Percentiles rank a stretch among this genome's conserved stretches.
Evolutionary conservation across 2,797 vertebrate species (phyloP).

Genomic region (Hemitrygon akajei): DNA sequence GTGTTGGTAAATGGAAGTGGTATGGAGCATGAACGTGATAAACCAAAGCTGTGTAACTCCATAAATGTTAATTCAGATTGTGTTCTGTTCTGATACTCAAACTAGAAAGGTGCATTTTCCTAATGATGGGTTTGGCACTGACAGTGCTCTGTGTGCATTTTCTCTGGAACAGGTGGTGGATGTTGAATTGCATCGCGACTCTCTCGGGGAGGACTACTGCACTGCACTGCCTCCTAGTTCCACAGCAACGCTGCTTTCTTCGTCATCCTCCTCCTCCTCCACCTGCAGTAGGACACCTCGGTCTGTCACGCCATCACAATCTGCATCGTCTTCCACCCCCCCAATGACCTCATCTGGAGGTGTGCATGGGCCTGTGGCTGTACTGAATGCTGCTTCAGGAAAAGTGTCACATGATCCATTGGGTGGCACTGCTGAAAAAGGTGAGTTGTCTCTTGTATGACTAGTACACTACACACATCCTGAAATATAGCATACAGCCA

Average conservation of each 20-base stretch:
- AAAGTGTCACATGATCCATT: slow-evolving; percentile 60
- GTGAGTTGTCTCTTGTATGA: slow-evolving; percentile 52
- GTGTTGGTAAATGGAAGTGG: no score
- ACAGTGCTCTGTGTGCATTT: background rate
- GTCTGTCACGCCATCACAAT: slow-evolving; percentile 28
- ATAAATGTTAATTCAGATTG: background rate
- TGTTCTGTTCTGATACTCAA: no score
- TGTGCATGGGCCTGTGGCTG: slow-evolving; percentile 44
- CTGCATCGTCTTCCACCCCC: slow-evolving; percentile 1
- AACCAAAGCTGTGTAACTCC: no score
- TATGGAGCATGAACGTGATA: no score
- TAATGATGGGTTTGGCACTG: background rate
- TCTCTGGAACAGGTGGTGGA: slow-evolving; percentile 78
- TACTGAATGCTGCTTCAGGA: slow-evolving; percentile 66
- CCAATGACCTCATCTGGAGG: background rate
- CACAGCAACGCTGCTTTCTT: slow-evolving; percentile 39
- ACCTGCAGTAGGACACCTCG: slow-evolving; percentile 47
- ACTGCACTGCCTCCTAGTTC: slow-evolving; percentile 55
- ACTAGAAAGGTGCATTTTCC: background rate
- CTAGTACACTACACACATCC: no score
- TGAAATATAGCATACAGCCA: background rate
- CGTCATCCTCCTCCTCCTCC: slow-evolving; percentile 43
- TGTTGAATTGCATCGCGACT: slow-evolving; percentile 86
- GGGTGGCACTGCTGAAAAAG: slow-evolving; percentile 69
- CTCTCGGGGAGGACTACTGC: slow-evolving; percentile 75